Percentiles rank a stretch among this genome's conserved stretches.
phyloP scores from a whole-genome alignment of 2,113 vertebrate genomes.

The Misgurnus anguillicaudatus region DNA sequence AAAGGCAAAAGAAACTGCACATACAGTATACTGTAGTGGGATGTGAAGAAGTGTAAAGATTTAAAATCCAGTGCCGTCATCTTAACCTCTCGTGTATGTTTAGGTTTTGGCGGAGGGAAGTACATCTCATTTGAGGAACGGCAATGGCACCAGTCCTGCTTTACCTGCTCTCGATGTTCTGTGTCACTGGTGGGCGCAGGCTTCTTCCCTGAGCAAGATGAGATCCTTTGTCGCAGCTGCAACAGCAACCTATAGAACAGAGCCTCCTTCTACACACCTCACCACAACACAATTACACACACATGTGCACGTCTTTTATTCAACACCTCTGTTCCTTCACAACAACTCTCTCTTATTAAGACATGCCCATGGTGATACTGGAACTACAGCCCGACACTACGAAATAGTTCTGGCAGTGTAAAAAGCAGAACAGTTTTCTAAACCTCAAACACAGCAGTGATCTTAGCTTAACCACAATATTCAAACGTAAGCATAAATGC shows the following conservation, averaged over 20 bases:
- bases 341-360: slow-evolving; percentile 6
- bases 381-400: too few species aligned
- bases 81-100: neutral
- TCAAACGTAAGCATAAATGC: neutral
- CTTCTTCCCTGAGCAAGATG: slow-evolving; percentile 87
- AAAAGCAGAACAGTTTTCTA: slow-evolving; percentile 10
- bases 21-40: too few species aligned
- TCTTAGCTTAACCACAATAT: slow-evolving; percentile 9
- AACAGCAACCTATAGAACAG: slow-evolving; percentile 83
- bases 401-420: neutral
- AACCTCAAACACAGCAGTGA: neutral
- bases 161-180: slow-evolving; percentile 90
- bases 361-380: slow-evolving; percentile 24
- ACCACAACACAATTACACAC: slow-evolving; percentile 54
- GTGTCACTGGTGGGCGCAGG: slow-evolving; percentile 92
- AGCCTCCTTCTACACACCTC: slow-evolving; percentile 13
- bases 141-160: slow-evolving; percentile 98
- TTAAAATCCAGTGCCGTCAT: neutral
- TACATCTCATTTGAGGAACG: slow-evolving; percentile 98
- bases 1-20: too few species aligned
- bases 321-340: slow-evolving; percentile 20
- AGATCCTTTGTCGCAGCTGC: slow-evolving; percentile 93
- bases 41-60: neutral
- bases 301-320: slow-evolving; percentile 14
- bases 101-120: slow-evolving; percentile 95